These are phyloP conservation scores for Drosophila formosana DNA, from an alignment of 2,888 invertebrate species.

Conservation along the genomic window DNA sequence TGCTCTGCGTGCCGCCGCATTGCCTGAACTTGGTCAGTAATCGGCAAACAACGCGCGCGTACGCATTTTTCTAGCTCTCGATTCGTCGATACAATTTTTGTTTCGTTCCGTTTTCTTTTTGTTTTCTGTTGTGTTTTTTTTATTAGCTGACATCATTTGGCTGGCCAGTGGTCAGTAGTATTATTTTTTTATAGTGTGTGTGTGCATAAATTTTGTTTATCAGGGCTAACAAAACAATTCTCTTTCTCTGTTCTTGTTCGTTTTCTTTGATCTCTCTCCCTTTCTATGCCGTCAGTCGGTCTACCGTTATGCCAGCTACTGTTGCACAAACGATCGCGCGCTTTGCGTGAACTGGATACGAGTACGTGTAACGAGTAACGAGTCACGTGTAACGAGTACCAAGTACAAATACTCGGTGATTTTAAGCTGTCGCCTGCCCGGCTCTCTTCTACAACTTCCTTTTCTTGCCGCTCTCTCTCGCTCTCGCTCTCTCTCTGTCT, in stretches of 20 bases:
- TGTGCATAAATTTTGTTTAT: constrained; percentile 46
- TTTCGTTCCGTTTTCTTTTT: constrained; percentile 27
- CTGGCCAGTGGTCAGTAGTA: constrained; percentile 27
- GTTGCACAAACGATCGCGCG: constrained; percentile 53
- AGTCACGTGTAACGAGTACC: constrained; percentile 46
- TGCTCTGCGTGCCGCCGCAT: constrained; percentile 43
- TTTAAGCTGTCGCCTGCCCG: constrained; percentile 20
- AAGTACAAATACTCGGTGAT: constrained; percentile 31
- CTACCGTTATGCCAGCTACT: constrained; percentile 57
- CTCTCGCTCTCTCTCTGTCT: constrained; percentile 15
- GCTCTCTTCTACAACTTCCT: constrained; percentile 35
- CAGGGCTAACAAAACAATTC: constrained; percentile 44
- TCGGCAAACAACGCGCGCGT: constrained; percentile 71
- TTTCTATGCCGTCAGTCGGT: constrained; percentile 34
- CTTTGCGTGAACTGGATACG: constrained; percentile 41
- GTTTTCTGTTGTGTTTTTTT: constrained; percentile 16
- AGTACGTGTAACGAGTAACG: constrained; percentile 45
- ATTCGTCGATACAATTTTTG: constrained; percentile 26
- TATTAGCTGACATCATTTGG: constrained; percentile 69
- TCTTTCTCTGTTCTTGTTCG: constrained; percentile 31
- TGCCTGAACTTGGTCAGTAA: constrained; percentile 70
- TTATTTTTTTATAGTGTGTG: constrained; percentile 7
- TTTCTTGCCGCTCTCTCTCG: constrained; percentile 30
- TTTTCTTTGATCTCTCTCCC: constrained; percentile 9
- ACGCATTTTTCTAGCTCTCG: constrained; percentile 69